phyloP scores from a whole-genome alignment of 1,140 invertebrate species.

The Formica exsecta region DNA sequence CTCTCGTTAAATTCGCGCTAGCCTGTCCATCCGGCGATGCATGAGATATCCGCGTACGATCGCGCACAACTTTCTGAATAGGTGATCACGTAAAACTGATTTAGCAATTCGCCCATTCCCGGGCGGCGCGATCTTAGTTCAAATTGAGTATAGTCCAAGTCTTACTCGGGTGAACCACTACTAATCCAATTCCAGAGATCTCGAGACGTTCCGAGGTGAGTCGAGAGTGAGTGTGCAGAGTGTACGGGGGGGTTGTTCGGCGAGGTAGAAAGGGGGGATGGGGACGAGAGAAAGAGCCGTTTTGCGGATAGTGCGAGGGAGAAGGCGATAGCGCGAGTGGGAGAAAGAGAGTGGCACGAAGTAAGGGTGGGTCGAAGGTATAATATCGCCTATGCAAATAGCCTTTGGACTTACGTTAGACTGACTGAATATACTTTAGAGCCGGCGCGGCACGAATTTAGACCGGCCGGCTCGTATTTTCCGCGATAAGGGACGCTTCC shows the following conservation, averaged over 20 bases:
- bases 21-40: conserved; percentile 64
- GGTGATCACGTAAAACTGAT: conserved; percentile 87
- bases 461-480: conserved; percentile 67
- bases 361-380: conserved; percentile 79
- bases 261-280: conserved; percentile 44
- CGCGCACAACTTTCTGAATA: conserved; percentile 86
- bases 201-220: conserved; percentile 81
- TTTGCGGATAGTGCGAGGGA: conserved; percentile 53
- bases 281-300: conserved; percentile 70
- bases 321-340: conserved; percentile 31
- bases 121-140: conserved; percentile 85
- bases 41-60: conserved; percentile 80
- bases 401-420: conserved; percentile 84
- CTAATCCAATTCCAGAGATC: conserved; percentile 86
- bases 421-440: conserved; percentile 85
- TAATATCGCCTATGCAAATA: conserved; percentile 87
- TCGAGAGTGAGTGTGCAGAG: conserved; percentile 47
- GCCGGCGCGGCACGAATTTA: conserved; percentile 67
- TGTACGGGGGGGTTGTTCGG: conserved; percentile 41
- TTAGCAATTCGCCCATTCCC: conserved; percentile 86
- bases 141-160: conserved; percentile 87
- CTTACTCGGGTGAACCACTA: conserved; percentile 86
- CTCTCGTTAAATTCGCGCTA: conserved; percentile 53
- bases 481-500: conserved; percentile 27
- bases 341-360: conserved; percentile 26